Evolutionary conservation across 2,888 invertebrate species (phyloP).

Genomic region (Electrophaes corylata): DNA sequence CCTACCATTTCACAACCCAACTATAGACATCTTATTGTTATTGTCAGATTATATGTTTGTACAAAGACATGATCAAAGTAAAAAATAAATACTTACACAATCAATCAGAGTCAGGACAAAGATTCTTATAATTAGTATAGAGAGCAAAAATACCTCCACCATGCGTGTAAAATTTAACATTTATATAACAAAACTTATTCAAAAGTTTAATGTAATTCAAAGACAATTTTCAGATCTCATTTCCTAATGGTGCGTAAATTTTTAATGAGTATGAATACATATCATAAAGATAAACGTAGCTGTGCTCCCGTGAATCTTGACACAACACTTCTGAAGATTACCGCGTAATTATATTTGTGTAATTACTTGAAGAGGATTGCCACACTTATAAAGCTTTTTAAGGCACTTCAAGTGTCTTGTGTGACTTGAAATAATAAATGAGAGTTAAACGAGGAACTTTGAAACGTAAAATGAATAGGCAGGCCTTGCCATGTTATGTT

Average conservation of each 20-base stretch:
- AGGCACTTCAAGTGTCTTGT: background rate
- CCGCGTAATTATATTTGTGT: slow-evolving; percentile 50
- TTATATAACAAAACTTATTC: background rate
- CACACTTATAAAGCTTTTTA: slow-evolving; percentile 26
- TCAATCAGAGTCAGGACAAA: too few relatives aligned
- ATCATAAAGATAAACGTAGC: slow-evolving; percentile 31
- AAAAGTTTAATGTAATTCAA: background rate
- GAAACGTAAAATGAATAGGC: background rate
- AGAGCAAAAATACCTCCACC: too few relatives aligned
- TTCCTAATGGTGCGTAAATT: slow-evolving; percentile 24
- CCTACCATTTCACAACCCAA: too few relatives aligned
- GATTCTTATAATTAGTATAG: too few relatives aligned
- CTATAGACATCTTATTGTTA: too few relatives aligned
- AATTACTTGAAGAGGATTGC: slow-evolving; percentile 47
- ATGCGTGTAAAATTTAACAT: too few relatives aligned
- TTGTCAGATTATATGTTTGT: too few relatives aligned
- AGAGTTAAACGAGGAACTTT: background rate
- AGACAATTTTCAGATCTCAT: slow-evolving; percentile 7
- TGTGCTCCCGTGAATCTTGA: slow-evolving; percentile 49
- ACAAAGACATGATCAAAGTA: too few relatives aligned
- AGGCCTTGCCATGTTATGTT: too few relatives aligned
- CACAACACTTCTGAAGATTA: slow-evolving; percentile 49
- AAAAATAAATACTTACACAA: too few relatives aligned
- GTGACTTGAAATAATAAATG: background rate
- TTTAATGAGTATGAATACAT: slow-evolving; percentile 30